Percentiles rank a stretch among this genome's conserved stretches.
These are phyloP conservation scores for Heptranchias perlo DNA, from an alignment of 2,113 vertebrate genomes.

Conservation along the genomic window DNA sequence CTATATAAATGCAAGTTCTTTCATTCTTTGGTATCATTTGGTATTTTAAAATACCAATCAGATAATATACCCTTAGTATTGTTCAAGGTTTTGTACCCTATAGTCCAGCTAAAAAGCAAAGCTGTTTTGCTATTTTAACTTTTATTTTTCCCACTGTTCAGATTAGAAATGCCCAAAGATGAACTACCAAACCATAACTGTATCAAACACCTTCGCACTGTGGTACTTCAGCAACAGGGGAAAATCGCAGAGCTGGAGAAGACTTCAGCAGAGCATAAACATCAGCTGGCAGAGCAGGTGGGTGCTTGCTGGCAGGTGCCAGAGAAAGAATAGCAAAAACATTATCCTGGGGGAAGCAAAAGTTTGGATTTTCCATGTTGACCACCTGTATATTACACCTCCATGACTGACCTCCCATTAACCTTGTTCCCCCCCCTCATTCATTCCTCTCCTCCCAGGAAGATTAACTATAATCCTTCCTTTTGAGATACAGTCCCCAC, in stretches of 20 bases:
- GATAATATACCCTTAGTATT: not conserved
- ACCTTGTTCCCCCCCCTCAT: not conserved
- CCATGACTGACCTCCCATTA: not conserved
- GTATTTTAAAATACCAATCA: not conserved
- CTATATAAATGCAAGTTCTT: not conserved
- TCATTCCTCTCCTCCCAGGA: not conserved
- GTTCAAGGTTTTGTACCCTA: not conserved
- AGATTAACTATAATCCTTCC: not conserved
- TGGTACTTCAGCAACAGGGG: constrained; percentile 88
- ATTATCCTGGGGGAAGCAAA: not conserved
- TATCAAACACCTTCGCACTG: constrained; percentile 82
- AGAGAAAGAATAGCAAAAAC: not conserved
- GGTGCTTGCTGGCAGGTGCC: constrained; percentile 23
- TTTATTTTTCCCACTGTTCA: constrained; percentile 44
- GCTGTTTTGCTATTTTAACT: not conserved
- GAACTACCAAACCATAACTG: constrained; percentile 92
- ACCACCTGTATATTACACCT: not conserved
- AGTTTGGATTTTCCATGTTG: not conserved
- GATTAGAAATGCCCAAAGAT: constrained; percentile 97
- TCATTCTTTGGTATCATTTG: not conserved
- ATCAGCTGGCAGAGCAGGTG: constrained; percentile 93
- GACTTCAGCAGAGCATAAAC: constrained; percentile 82
- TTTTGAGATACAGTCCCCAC: not conserved
- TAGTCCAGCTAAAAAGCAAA: not conserved
- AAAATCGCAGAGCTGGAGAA: constrained; percentile 93